These are phyloP conservation scores for Botia kubotai DNA, from an alignment of 2,797 vertebrate species.

Conservation along the genomic window DNA sequence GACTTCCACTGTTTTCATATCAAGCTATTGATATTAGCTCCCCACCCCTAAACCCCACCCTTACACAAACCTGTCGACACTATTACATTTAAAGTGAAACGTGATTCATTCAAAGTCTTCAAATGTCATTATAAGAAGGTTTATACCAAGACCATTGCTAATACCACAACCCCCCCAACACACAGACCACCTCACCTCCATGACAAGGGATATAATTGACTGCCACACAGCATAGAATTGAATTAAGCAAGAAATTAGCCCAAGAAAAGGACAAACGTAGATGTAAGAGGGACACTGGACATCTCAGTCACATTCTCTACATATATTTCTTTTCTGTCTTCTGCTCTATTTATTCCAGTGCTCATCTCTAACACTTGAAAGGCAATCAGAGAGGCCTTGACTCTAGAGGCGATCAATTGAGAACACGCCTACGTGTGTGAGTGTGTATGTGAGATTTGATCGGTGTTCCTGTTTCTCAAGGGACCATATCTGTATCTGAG, in stretches of 20 bases:
- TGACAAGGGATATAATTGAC: not conserved
- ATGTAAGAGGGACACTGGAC: not conserved
- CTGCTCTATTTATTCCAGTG: not conserved
- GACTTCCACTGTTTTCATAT: not conserved
- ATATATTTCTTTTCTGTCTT: not conserved
- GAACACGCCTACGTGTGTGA: not conserved
- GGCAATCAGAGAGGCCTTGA: slow-evolving; percentile 34
- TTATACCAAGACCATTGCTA: not conserved
- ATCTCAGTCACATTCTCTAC: not conserved
- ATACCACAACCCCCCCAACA: not conserved
- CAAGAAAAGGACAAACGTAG: not conserved
- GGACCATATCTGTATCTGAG: slow-evolving; percentile 12
- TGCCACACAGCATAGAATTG: not conserved
- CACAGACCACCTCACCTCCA: not conserved
- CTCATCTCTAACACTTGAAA: slow-evolving; percentile 30
- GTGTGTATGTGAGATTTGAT: slow-evolving; percentile 30
- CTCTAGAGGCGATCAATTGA: slow-evolving; percentile 33
- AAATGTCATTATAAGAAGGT: not conserved
- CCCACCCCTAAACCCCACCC: not conserved
- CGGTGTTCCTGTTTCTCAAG: not conserved
- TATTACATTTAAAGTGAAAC: not conserved
- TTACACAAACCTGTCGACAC: not conserved
- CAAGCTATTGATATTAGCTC: not conserved
- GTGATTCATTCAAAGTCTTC: not conserved
- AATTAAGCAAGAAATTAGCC: not conserved